Conservation (phyloP, 1,140 invertebrate species). For the Gyrodactylus salaris region DNA sequence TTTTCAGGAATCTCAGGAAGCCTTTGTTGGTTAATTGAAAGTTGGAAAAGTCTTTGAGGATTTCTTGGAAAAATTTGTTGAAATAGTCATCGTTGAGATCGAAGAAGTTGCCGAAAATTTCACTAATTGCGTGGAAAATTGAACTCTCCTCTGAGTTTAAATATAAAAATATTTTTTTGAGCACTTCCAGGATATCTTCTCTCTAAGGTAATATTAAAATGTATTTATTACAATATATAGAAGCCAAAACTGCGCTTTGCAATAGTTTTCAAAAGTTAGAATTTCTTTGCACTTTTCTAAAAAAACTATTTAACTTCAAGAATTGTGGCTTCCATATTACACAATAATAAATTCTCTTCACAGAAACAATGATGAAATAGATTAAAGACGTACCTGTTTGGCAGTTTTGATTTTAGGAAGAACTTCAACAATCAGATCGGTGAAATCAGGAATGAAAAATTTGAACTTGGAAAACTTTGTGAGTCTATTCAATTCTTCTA, state of each 20-base stretch:
- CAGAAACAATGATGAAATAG: not conserved
- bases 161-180: not conserved
- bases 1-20: not conserved
- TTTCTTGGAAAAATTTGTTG: not conserved
- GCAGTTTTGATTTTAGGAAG: not conserved
- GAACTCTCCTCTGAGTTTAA: not conserved
- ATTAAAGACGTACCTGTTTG: not conserved
- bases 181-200: no score
- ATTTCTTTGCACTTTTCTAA: no score
- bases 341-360: not conserved
- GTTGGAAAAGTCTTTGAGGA: not conserved
- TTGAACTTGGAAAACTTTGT: not conserved
- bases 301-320: no score
- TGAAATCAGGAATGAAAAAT: not conserved
- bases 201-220: no score
- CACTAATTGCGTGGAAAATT: not conserved
- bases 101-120: not conserved
- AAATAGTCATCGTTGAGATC: not conserved
- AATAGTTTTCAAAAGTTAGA: no score
- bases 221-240: no score
- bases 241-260: no score
- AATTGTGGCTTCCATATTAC: no score
- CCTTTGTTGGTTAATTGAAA: not conserved
- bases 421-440: not conserved
- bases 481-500: not conserved